These are phyloP conservation scores for Ectobius pallidus DNA, from an alignment of 2,888 invertebrate genomes.

Conservation along the genomic window DNA sequence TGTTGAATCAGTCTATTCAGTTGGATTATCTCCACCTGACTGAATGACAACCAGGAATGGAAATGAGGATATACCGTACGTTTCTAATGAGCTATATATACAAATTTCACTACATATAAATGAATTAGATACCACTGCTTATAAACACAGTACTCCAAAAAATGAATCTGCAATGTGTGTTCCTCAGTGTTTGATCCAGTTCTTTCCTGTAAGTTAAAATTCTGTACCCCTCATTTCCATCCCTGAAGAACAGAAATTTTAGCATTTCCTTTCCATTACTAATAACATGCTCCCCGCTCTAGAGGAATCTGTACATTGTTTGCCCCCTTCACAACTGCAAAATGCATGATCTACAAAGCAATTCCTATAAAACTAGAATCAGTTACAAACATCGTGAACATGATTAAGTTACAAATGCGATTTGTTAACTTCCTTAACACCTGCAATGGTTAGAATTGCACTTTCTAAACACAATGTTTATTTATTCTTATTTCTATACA, in stretches of 20 bases:
- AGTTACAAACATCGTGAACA: constrained; percentile 9
- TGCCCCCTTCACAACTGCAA: background rate
- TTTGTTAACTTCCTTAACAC: constrained; percentile 16
- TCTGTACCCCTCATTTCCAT: too few relatives aligned
- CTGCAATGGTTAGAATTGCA: constrained; percentile 4
- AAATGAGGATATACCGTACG: too few relatives aligned
- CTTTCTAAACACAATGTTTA: constrained; percentile 5
- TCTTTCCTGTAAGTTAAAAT: too few relatives aligned
- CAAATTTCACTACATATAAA: too few relatives aligned
- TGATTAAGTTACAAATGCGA: constrained; percentile 10
- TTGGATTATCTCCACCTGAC: background rate
- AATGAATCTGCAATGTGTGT: too few relatives aligned
- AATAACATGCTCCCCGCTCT: background rate
- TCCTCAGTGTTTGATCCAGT: too few relatives aligned
- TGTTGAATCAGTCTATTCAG: background rate
- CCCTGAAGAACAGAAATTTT: background rate
- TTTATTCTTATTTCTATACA: constrained; percentile 9
- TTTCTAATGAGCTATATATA: too few relatives aligned
- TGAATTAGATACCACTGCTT: too few relatives aligned
- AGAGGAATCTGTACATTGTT: constrained; percentile 1
- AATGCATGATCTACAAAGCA: constrained; percentile 17
- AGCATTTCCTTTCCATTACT: background rate
- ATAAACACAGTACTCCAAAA: too few relatives aligned
- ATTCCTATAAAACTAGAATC: constrained; percentile 13
- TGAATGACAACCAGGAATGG: background rate